These are phyloP conservation scores for Leucoraja ocellata DNA, from an alignment of 2,797 vertebrate species.

Conservation along the genomic window DNA sequence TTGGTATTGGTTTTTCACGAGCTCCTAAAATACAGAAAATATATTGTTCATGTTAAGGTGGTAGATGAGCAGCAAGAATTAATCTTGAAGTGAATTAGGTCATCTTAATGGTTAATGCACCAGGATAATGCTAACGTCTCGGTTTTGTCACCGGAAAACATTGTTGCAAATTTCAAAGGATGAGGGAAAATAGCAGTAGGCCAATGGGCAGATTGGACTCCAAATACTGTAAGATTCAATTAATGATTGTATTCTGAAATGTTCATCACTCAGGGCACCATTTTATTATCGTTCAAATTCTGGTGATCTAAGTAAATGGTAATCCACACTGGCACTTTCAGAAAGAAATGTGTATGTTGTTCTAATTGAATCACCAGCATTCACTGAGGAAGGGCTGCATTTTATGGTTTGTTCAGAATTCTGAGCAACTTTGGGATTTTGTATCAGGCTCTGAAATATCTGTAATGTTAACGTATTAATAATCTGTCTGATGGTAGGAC, in stretches of 20 bases:
- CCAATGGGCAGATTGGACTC: neutral
- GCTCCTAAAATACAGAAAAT: neutral
- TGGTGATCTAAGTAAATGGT: neutral
- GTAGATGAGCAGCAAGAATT: neutral
- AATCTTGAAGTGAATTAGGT: neutral
- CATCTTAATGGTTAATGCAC: neutral
- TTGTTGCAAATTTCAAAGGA: neutral
- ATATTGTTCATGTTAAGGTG: neutral
- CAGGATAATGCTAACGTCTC: neutral
- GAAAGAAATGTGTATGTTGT: neutral
- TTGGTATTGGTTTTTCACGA: neutral
- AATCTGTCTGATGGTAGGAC: neutral
- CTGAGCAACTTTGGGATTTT: neutral
- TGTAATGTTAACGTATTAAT: too few species aligned
- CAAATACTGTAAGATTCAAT: neutral
- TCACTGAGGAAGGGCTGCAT: neutral
- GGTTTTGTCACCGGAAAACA: neutral
- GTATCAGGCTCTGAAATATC: neutral
- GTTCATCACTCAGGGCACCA: neutral
- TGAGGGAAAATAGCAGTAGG: neutral
- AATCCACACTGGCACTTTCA: neutral
- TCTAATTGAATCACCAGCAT: neutral
- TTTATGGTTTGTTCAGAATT: neutral
- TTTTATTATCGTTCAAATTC: neutral
- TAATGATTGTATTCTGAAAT: neutral